These are phyloP conservation scores for Lutjanus erythropterus DNA, from an alignment of 2,113 vertebrate species.

Conservation along the genomic window DNA sequence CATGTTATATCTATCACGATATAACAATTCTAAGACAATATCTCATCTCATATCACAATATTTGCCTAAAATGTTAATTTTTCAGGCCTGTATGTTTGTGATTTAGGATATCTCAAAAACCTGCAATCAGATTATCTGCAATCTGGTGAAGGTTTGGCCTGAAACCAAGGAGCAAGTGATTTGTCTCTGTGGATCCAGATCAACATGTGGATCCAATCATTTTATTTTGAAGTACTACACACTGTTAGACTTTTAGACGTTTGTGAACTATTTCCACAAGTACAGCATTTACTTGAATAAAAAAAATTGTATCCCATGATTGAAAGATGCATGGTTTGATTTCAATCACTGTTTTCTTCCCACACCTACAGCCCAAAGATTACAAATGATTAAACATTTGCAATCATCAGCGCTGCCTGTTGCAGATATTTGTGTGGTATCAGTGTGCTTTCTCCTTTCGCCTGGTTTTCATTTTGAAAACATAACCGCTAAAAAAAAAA, in stretches of 20 bases:
- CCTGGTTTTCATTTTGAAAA: not conserved
- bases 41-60: no score
- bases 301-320: not conserved
- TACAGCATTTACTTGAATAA: not conserved
- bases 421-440: not conserved
- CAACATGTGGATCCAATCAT: not conserved
- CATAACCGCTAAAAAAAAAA: no score
- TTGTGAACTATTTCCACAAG: constrained; percentile 6
- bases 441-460: not conserved
- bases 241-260: no score
- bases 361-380: not conserved
- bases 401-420: not conserved
- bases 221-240: not conserved
- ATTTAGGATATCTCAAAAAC: not conserved
- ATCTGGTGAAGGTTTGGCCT: constrained; percentile 19
- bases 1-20: no score
- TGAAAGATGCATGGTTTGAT: not conserved
- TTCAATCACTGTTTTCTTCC: not conserved
- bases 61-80: not conserved
- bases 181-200: constrained; percentile 1
- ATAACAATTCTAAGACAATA: no score
- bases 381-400: not conserved
- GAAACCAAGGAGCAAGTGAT: constrained; percentile 8
- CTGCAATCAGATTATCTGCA: constrained; percentile 11
- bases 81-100: not conserved